Conservation (phyloP, 2,888 invertebrate species). For the Prionchulus punctatus region DNA sequence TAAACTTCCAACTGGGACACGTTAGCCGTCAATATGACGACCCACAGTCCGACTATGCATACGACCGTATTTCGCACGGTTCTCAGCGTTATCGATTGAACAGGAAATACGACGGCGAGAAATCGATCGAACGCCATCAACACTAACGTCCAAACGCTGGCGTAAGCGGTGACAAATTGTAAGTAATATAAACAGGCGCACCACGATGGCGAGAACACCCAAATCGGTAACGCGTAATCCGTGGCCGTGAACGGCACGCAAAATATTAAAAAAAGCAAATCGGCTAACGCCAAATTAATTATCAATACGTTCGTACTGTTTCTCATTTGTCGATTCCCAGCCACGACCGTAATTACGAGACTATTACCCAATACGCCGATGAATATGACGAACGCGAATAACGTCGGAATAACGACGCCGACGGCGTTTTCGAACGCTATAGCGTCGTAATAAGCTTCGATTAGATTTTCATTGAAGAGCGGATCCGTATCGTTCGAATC, state of each 20-base stretch:
- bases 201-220: slow-evolving; percentile 78
- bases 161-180: slow-evolving; percentile 69
- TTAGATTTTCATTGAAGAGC: neutral
- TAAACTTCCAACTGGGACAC: slow-evolving; percentile 28
- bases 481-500: no score
- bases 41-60: slow-evolving; percentile 63
- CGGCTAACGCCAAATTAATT: slow-evolving; percentile 46
- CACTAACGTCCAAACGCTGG: slow-evolving; percentile 78
- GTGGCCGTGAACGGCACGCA: slow-evolving; percentile 86
- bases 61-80: slow-evolving; percentile 62
- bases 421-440: slow-evolving; percentile 8
- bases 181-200: slow-evolving; percentile 79
- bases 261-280: slow-evolving; percentile 73
- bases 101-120: slow-evolving; percentile 80
- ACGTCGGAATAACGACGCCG: slow-evolving; percentile 20
- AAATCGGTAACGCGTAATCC: slow-evolving; percentile 65
- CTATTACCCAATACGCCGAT: slow-evolving; percentile 76
- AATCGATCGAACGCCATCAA: slow-evolving; percentile 78
- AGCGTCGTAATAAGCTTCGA: slow-evolving; percentile 6
- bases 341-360: slow-evolving; percentile 68
- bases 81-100: slow-evolving; percentile 64
- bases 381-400: slow-evolving; percentile 67
- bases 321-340: slow-evolving; percentile 77
- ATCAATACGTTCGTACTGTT: slow-evolving; percentile 81
- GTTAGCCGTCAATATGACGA: slow-evolving; percentile 45